Conservation (phyloP, 2,888 invertebrate species). For the Lomographa bimaculata region DNA sequence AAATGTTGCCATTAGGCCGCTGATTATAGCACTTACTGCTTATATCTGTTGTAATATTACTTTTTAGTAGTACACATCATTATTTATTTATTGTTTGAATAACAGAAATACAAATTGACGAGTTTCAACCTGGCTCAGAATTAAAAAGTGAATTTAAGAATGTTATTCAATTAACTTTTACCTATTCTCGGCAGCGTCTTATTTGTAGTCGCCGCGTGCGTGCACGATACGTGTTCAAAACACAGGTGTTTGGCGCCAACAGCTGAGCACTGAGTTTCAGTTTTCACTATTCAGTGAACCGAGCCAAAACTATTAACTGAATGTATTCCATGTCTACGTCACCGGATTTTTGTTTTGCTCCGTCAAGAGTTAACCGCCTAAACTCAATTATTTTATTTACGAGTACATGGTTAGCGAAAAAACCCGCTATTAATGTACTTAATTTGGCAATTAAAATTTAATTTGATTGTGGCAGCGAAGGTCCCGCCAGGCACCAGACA, state of each 20-base stretch:
- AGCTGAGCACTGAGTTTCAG: conserved; percentile 50
- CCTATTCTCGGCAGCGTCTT: conserved; percentile 18
- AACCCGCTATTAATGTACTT: conserved; percentile 45
- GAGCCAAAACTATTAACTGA: conserved; percentile 49
- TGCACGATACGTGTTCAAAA: conserved; percentile 42
- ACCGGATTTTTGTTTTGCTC: conserved; percentile 17
- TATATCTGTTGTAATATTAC: too few relatives aligned
- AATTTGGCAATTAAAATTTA: conserved; percentile 60
- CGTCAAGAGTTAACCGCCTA: conserved; percentile 23
- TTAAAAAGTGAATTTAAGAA: conserved; percentile 1
- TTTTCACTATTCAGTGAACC: conserved; percentile 54
- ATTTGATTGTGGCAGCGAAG: conserved; percentile 49
- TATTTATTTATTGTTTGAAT: too few relatives aligned
- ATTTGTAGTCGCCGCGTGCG: conserved; percentile 29
- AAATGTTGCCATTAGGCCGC: too few relatives aligned
- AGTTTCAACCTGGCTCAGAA: too few relatives aligned
- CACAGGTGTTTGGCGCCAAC: conserved; percentile 63
- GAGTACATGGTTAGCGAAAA: conserved; percentile 38
- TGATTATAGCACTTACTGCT: too few relatives aligned
- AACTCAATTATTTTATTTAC: conserved; percentile 43
- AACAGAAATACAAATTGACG: too few relatives aligned
- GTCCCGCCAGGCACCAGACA: conserved; percentile 25
- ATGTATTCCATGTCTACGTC: conserved; percentile 34
- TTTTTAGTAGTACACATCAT: too few relatives aligned
- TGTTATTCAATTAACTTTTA: conserved; percentile 2